Percentiles rank a stretch among this genome's conserved stretches.
These are phyloP conservation scores for Plodia interpunctella DNA, from an alignment of 1,140 invertebrate species.

Conservation along the genomic window DNA sequence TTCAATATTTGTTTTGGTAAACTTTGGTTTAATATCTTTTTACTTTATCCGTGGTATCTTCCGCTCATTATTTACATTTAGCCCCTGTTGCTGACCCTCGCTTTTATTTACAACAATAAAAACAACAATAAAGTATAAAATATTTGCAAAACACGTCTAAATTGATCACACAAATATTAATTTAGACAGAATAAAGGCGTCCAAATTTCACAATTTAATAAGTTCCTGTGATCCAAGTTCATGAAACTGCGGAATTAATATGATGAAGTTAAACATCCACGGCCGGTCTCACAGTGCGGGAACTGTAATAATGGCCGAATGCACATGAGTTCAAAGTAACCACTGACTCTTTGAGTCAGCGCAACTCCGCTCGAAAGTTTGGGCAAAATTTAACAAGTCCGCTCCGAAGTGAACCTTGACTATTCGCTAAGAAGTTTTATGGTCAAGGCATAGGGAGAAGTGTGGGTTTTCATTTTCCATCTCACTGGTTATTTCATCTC, in stretches of 20 bases:
- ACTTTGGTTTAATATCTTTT: too few species aligned
- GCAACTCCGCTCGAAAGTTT: neutral
- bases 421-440: neutral
- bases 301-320: constrained; percentile 8
- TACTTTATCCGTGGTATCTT: too few species aligned
- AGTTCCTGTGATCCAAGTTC: neutral
- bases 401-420: neutral
- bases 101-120: too few species aligned
- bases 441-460: neutral
- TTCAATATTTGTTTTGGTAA: neutral
- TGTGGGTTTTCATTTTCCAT: too few species aligned
- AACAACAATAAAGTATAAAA: too few species aligned
- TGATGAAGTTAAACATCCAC: neutral
- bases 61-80: too few species aligned
- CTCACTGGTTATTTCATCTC: too few species aligned
- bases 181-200: too few species aligned
- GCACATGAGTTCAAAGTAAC: constrained; percentile 29
- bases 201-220: too few species aligned
- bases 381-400: constrained; percentile 4
- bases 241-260: neutral
- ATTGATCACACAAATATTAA: too few species aligned
- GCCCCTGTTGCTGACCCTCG: too few species aligned
- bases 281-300: neutral
- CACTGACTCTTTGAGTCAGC: constrained; percentile 18
- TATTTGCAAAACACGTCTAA: too few species aligned